Percentiles rank a stretch among this genome's conserved stretches.
Evolutionary conservation across 2,797 vertebrate genomes (phyloP).

Genomic region (Craterocephalus amniculus): DNA sequence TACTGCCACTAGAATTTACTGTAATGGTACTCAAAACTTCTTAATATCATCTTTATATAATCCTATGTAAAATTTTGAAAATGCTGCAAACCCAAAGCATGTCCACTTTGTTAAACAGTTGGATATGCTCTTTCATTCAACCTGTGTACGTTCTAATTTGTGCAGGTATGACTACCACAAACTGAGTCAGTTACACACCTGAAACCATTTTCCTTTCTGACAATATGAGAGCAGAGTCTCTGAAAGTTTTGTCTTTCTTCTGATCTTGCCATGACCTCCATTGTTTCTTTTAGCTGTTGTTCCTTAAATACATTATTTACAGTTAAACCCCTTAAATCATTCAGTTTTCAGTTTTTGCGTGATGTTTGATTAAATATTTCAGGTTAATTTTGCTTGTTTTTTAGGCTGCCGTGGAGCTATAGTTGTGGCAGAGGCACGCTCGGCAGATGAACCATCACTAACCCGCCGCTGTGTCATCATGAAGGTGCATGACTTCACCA

Average conservation of each 20-base stretch:
- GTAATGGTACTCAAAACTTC: no score
- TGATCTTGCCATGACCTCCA: no score
- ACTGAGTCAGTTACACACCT: neutral
- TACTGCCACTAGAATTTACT: no score
- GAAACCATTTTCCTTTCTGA: neutral
- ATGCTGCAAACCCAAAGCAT: neutral
- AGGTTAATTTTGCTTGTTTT: neutral
- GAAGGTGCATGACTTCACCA: constrained; percentile 82
- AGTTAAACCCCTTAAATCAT: no score
- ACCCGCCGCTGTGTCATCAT: constrained; percentile 84
- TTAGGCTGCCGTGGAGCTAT: constrained; percentile 84
- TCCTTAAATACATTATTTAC: no score
- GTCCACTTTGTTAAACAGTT: neutral
- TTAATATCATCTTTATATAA: neutral
- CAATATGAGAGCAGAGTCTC: neutral
- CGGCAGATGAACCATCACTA: constrained; percentile 76
- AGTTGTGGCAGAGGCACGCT: constrained; percentile 82
- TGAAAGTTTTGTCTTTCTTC: no score
- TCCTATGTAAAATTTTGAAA: neutral
- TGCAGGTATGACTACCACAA: no score
- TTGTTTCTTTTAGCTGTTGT: no score
- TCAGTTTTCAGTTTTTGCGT: no score
- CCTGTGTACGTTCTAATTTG: neutral
- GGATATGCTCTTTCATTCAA: neutral
- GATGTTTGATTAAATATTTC: neutral